Percentiles rank a stretch among this genome's conserved stretches.
Conservation (phyloP, 2,797 vertebrate genomes). For the Oreonectes daqikongensis region DNA sequence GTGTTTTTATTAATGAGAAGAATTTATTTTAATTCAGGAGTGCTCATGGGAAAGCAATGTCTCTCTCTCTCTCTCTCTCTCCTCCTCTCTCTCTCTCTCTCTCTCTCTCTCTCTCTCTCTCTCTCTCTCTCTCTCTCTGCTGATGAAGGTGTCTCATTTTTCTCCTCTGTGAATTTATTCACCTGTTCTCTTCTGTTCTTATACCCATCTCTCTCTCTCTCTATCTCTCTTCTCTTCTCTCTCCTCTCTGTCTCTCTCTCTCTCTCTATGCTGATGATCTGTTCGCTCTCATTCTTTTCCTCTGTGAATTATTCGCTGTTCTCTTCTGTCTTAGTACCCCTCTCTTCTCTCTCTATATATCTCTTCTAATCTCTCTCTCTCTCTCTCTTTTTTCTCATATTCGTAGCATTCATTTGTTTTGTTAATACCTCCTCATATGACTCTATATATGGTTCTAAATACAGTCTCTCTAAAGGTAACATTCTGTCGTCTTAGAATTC, state of each 20-base stretch:
- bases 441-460: constrained; percentile 69
- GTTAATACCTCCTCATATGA: constrained; percentile 73
- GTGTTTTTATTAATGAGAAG: constrained; percentile 25
- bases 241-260: too few relatives aligned
- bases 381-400: constrained; percentile 1
- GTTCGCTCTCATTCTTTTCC: too few relatives aligned
- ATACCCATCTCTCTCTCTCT: too few relatives aligned
- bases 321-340: too few relatives aligned
- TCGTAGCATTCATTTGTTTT: constrained; percentile 77
- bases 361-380: background rate
- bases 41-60: constrained; percentile 29
- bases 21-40: constrained; percentile 71
- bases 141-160: background rate
- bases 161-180: background rate
- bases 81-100: background rate
- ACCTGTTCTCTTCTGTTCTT: background rate
- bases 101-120: background rate
- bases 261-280: too few relatives aligned
- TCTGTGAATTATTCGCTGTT: too few relatives aligned
- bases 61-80: background rate
- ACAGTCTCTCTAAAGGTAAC: constrained; percentile 77
- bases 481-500: too few relatives aligned
- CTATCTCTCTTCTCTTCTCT: too few relatives aligned
- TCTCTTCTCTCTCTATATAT: background rate
- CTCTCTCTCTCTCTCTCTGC: background rate